Evolutionary conservation across 1,140 invertebrate genomes (phyloP).

Genomic region (Brachionus calyciflorus): DNA sequence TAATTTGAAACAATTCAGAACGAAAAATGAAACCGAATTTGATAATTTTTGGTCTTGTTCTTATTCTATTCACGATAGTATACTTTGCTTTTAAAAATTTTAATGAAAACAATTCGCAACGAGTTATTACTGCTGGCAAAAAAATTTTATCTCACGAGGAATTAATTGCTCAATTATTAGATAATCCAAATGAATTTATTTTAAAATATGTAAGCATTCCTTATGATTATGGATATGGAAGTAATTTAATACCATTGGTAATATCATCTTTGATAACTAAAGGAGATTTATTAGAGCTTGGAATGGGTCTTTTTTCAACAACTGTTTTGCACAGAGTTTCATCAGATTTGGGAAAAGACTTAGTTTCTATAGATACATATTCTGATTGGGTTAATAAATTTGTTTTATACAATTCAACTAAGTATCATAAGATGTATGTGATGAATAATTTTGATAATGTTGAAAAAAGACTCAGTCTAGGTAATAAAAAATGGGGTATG

Average conservation of each 20-base stretch:
- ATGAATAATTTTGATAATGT: neutral
- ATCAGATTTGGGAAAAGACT: neutral
- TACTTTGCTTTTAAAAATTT: too few relatives aligned
- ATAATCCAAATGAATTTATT: neutral
- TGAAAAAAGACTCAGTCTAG: neutral
- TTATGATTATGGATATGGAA: constrained; percentile 16
- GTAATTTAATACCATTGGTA: constrained; percentile 9
- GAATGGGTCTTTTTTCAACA: constrained; percentile 20
- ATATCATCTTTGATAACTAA: neutral
- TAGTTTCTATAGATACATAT: constrained; percentile 29
- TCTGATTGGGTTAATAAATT: constrained; percentile 27
- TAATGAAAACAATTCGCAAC: too few relatives aligned
- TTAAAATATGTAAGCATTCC: constrained; percentile 7
- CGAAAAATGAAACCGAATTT: too few relatives aligned
- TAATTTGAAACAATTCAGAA: too few relatives aligned
- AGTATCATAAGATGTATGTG: neutral
- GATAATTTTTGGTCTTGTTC: too few relatives aligned
- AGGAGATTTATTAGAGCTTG: constrained; percentile 21
- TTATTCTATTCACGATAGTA: too few relatives aligned
- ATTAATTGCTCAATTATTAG: too few relatives aligned
- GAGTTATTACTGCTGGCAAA: too few relatives aligned
- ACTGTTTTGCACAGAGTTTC: constrained; percentile 10
- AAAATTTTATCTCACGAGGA: too few relatives aligned
- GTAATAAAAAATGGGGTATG: constrained; percentile 7
- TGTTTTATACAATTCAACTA: constrained; percentile 9